These are phyloP conservation scores for Macrobrachium nipponense DNA, from an alignment of 1,140 invertebrate genomes.

Conservation along the genomic window DNA sequence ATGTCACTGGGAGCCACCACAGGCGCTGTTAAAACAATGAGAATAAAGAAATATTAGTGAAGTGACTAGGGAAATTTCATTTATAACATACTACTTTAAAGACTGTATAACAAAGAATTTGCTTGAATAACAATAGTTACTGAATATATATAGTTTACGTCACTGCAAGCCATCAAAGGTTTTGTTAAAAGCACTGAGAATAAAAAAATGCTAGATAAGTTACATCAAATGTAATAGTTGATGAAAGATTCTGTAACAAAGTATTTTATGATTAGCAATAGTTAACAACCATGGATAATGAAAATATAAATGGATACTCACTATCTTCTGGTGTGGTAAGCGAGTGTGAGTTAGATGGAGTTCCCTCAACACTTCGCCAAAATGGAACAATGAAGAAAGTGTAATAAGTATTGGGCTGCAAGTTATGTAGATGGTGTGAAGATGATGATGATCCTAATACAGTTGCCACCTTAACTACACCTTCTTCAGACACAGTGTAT, in stretches of 20 bases:
- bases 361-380: slow-evolving; percentile 81
- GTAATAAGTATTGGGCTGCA: slow-evolving; percentile 72
- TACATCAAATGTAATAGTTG: no score
- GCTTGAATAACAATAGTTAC: background rate
- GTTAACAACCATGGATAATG: background rate
- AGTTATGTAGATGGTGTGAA: slow-evolving; percentile 39
- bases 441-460: slow-evolving; percentile 57
- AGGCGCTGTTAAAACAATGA: slow-evolving; percentile 46
- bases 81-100: background rate
- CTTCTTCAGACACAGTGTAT: slow-evolving; percentile 37
- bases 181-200: no score
- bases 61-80: background rate
- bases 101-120: background rate
- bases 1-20: slow-evolving; percentile 48
- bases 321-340: slow-evolving; percentile 76
- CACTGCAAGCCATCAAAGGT: background rate
- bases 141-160: background rate
- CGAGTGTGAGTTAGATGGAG: slow-evolving; percentile 80
- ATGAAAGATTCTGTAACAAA: background rate
- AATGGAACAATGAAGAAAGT: slow-evolving; percentile 85
- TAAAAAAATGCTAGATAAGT: no score
- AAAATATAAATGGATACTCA: slow-evolving; percentile 68
- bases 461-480: slow-evolving; percentile 47
- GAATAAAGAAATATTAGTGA: background rate
- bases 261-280: background rate